Base-by-base conservation (phyloP, 2,888 invertebrate genomes). In the Trichopria drosophilae region DNA sequence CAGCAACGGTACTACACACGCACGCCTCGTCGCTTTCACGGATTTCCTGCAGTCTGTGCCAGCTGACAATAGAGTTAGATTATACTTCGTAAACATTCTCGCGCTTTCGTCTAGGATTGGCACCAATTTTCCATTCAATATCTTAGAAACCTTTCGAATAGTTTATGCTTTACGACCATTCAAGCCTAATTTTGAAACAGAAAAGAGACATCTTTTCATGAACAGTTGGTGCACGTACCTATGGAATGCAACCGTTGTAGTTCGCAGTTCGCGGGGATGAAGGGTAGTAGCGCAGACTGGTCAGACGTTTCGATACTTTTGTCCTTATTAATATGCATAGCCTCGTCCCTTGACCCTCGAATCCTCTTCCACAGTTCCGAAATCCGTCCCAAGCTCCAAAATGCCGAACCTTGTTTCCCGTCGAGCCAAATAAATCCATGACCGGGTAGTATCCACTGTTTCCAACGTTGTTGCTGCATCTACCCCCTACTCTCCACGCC, bases 361-460 rank as follows among this genome's bases (percentile, higher is more conserved):
- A 51, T 58, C 32, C 46, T 35, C 35, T 36, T 40, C 35, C 20
- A 26, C 34, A 6, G 15, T 36, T 12, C n/a, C n/a, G n/a, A n/a
- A n/a, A n/a, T n/a, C n/a, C n/a, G n/a, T n/a, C n/a, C 44, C 47
- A 44, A 40, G 47, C 48, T 51, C 58, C 46, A 52, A 58, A 54
- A 59, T 61, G 58, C 58, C 51, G 60, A 60, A 63, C 65, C 67
- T 62, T 72, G 71, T 71, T 71, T 71, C 66, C 69, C 67, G 69
- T 67, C 66, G 57, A 63, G 62, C 61, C 66, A 68, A 73, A 72
- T 72, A 72, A 72, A 73, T 73, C 67, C 69, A 66, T 64, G 64
- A 63, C 62, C 57, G 50, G 48, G 55, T 55, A 53, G 59, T n/a
- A n/a, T n/a, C n/a, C n/a, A n/a, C n/a, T n/a, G n/a, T n/a, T n/a